Base-by-base conservation (phyloP, 2,888 invertebrate species). In the Amphipyra tragopoginis region DNA sequence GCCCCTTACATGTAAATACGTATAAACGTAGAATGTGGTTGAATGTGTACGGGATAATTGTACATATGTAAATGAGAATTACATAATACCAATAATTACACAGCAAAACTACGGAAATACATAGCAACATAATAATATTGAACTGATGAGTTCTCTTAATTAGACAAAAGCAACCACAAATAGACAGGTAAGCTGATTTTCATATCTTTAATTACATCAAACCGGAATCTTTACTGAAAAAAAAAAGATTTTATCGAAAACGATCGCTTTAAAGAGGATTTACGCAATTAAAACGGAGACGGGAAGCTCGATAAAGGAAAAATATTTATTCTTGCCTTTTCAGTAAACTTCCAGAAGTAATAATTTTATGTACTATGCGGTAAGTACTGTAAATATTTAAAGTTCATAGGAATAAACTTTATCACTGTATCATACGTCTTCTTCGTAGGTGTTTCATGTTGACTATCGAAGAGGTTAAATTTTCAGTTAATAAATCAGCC, bases 211-310 rank as follows among this genome's bases (percentile, higher is more conserved):
- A 87, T 87, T 87, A 87, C 80, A 83, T 83, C 80, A 79, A 82
- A 73, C 73, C 75, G 70, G 78, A 84, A 84, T 77, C 86, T 75
- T 80, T 80, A 80, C 82, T 67, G 80, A 82, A 56, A 87, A 87
- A 87, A 86, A 87, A 88, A 29, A 87, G 84, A 88, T 87, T 86
- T 86, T 80, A 87, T 88, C 86, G 75, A 83, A 84, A 87, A 81
- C 79, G 83, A 89, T 85, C 83, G 83, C 79, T 82, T 77, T 83
- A 86, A 89, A 91, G 90, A 87, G 89, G 91, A 92, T 93, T 93
- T 89, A 82, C 85, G 87, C 91, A 92, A 92, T 92, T 93, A 92
- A 90, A 92, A 86, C 77, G 84, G 83, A 80, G 83, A 85, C 82
- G 74, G 84, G 74, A 77, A 84, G 71, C 67, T 76, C 69, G 81